Evolutionary conservation across 2,113 vertebrate species (phyloP).

Genomic region (Mobula birostris): DNA sequence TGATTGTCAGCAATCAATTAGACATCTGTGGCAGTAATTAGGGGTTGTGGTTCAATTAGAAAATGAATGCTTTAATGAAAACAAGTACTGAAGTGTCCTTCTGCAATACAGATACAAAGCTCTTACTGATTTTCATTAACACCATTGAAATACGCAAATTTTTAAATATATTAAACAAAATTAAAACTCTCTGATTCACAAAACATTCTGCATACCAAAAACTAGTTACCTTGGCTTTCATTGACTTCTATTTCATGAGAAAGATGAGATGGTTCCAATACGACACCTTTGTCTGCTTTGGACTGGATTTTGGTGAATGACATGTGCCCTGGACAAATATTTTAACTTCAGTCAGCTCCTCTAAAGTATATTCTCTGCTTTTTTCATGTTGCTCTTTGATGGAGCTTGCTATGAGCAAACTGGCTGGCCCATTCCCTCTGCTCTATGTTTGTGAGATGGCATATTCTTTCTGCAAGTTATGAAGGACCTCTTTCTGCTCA

Average conservation of each 20-base stretch:
- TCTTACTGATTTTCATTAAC: constrained; percentile 2
- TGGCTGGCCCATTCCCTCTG: neutral
- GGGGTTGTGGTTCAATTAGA: neutral
- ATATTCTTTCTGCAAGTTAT: too few species aligned
- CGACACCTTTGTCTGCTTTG: neutral
- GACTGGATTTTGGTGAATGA: neutral
- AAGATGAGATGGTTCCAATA: neutral
- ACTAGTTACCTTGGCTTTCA: neutral
- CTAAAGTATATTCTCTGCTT: neutral
- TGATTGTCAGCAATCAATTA: neutral
- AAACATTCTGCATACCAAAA: neutral
- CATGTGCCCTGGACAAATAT: neutral
- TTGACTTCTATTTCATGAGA: neutral
- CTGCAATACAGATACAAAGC: neutral
- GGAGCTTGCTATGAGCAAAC: neutral
- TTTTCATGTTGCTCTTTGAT: neutral
- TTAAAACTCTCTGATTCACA: neutral
- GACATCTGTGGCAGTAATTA: neutral
- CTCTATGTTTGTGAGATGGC: too few species aligned
- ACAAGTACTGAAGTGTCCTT: neutral
- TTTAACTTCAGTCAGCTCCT: neutral
- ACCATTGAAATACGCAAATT: neutral
- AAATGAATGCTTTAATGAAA: constrained; percentile 23
- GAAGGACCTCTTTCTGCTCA: too few species aligned
- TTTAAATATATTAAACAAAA: neutral